phyloP scores from a whole-genome alignment of 2,797 vertebrate species.

The Apogon talboti region DNA sequence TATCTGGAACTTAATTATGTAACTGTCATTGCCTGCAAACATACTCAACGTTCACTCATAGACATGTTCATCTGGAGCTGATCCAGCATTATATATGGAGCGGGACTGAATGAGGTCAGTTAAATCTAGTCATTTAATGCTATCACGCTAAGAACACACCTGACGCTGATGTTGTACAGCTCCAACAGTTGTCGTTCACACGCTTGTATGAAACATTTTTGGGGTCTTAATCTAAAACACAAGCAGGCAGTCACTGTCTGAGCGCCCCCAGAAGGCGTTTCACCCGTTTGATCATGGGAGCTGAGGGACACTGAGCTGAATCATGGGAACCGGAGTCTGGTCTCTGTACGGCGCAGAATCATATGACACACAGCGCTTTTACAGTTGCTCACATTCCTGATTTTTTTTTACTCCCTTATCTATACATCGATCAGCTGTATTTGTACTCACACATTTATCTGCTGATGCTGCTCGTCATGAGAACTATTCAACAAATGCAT shows the following conservation, averaged over 20 bases:
- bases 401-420: not conserved
- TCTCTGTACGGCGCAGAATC: conserved; percentile 20
- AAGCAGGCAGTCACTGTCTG: not conserved
- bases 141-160: no score
- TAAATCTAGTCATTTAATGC: no score
- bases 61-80: no score
- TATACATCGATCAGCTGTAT: not conserved
- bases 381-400: conserved; percentile 16
- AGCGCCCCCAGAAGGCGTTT: not conserved
- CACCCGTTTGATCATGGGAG: conserved; percentile 25
- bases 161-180: no score
- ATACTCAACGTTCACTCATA: no score
- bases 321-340: conserved; percentile 53
- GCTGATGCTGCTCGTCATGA: conserved; percentile 24
- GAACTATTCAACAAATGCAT: conserved; percentile 11
- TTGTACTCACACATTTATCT: not conserved
- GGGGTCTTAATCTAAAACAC: conserved; percentile 3
- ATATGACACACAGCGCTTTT: conserved; percentile 41
- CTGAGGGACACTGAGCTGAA: conserved; percentile 24
- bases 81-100: no score
- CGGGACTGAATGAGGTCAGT: no score
- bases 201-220: no score
- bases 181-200: no score
- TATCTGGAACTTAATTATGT: no score
- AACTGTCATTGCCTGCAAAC: no score